Conservation (phyloP, 2,113 vertebrate genomes). For the Lepidothrix coronata region DNA sequence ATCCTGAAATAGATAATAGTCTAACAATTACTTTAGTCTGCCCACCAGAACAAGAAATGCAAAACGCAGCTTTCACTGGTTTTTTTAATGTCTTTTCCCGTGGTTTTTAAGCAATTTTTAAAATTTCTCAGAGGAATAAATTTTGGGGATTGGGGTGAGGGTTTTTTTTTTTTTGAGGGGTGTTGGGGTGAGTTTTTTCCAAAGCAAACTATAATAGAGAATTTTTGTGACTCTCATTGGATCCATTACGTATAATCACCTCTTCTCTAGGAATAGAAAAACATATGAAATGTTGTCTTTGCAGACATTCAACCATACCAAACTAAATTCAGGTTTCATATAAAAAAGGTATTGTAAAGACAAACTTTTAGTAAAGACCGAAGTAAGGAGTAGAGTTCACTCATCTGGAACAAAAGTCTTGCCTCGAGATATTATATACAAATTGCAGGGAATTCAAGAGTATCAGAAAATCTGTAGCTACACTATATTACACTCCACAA, state of each 20-base stretch:
- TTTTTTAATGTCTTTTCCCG: not conserved
- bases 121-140: not conserved
- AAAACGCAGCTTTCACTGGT: not conserved
- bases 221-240: not conserved
- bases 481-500: not conserved
- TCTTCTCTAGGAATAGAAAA: not conserved
- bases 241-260: not conserved
- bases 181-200: accelerated
- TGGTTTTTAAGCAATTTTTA: not conserved
- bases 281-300: not conserved
- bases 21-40: not conserved
- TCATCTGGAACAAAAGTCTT: not conserved
- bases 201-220: not conserved
- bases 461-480: not conserved
- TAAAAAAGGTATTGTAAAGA: not conserved
- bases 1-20: not conserved
- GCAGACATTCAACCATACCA: not conserved
- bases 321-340: not conserved
- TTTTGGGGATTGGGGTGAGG: accelerated
- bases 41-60: not conserved
- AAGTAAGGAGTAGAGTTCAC: not conserved
- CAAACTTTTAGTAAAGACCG: not conserved
- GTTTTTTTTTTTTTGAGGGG: not conserved
- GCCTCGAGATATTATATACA: not conserved
- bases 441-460: not conserved